phyloP scores from a whole-genome alignment of 2,888 invertebrate species.

The Drosophila nr. medialis region DNA sequence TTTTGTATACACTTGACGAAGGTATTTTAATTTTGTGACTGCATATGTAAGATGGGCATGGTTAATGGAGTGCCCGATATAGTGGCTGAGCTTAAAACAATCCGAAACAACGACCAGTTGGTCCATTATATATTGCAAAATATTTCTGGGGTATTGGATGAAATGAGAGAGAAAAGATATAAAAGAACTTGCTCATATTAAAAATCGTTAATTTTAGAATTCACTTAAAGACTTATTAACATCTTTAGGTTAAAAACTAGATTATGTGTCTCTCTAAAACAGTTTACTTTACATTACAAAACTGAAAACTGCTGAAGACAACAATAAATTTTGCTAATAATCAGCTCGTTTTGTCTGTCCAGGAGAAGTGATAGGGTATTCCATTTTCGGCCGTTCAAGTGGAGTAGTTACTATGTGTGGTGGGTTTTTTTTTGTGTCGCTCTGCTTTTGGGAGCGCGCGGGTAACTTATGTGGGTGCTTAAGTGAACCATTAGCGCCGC shows the following conservation, averaged over 20 bases:
- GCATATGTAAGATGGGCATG: not conserved
- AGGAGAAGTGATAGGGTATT: conserved; percentile 17
- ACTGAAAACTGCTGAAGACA: not conserved
- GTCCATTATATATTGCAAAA: not conserved
- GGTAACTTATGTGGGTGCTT: conserved; percentile 79
- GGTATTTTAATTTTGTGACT: too few relatives aligned
- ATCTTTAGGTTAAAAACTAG: too few relatives aligned
- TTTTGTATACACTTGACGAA: conserved; percentile 12
- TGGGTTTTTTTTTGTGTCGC: conserved; percentile 27
- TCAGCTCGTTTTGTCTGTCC: not conserved
- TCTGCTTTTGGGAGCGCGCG: conserved; percentile 52
- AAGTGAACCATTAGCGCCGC: conserved; percentile 82
- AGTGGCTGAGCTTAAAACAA: not conserved
- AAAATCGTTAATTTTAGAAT: not conserved
- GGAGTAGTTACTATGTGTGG: not conserved
- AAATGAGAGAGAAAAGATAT: not conserved
- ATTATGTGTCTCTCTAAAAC: too few relatives aligned
- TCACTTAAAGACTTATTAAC: not conserved
- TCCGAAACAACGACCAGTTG: not conserved
- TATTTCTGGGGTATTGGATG: not conserved
- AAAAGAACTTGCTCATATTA: not conserved
- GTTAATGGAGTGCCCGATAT: not conserved
- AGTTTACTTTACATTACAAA: not conserved
- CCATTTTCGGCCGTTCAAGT: not conserved
- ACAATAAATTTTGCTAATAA: not conserved